These are phyloP conservation scores for Cacatua alba DNA, from an alignment of 2,113 vertebrate genomes.

Conservation along the genomic window DNA sequence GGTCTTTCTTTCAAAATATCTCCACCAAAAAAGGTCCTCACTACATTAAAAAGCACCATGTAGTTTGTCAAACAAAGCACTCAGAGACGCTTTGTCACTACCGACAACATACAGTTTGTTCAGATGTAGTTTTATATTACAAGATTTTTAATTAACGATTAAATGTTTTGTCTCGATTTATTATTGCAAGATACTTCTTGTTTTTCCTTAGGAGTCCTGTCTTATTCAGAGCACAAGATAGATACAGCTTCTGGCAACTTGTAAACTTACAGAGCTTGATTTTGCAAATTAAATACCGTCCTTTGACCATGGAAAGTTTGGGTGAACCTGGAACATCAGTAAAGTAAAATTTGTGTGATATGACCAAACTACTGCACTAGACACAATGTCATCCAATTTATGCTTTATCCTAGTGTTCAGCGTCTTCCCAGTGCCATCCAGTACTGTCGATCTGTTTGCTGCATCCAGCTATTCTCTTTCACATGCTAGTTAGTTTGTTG, in stretches of 20 bases:
- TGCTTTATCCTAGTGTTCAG: not conserved
- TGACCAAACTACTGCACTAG: not conserved
- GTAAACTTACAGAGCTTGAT: not conserved
- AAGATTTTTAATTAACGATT: not conserved
- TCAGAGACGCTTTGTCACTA: not conserved
- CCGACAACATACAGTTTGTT: not conserved
- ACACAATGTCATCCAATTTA: not conserved
- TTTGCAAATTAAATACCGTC: not conserved
- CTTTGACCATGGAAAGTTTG: not conserved
- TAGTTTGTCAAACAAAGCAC: not conserved
- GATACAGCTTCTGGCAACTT: not conserved
- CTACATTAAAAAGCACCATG: not conserved
- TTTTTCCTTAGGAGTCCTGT: not conserved
- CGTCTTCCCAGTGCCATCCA: not conserved
- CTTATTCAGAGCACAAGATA: not conserved
- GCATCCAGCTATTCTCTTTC: not conserved
- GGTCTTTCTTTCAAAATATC: not conserved
- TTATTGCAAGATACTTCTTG: not conserved
- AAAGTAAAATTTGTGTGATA: not conserved
- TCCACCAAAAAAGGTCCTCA: not conserved
- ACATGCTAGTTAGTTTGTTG: not conserved
- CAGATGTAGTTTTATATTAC: not conserved
- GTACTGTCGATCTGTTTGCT: not conserved
- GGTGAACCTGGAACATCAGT: not conserved
- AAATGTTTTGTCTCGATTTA: not conserved